Conservation (phyloP, 2,888 invertebrate genomes). For the Hirtodrosophila alboralis region DNA sequence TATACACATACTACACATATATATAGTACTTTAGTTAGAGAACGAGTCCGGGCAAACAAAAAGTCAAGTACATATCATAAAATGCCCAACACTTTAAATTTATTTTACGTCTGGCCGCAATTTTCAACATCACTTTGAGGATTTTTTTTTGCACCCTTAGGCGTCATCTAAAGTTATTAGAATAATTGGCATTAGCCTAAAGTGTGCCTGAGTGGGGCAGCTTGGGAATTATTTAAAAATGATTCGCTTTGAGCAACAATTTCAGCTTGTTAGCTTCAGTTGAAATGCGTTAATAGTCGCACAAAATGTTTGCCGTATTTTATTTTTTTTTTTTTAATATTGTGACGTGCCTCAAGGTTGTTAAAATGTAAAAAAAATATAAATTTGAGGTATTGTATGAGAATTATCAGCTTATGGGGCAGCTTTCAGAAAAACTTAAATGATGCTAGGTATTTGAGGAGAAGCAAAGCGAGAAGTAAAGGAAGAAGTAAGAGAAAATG, state of each 20-base stretch:
- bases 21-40: neutral
- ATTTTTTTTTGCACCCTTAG: conserved; percentile 2
- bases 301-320: conserved; percentile 1
- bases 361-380: too few species aligned
- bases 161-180: conserved; percentile 29
- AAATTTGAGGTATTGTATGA: conserved; percentile 4
- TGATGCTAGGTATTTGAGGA: neutral
- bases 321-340: neutral
- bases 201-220: conserved; percentile 13
- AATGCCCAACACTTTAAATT: conserved; percentile 8
- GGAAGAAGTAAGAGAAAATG: neutral
- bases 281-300: conserved; percentile 43
- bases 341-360: conserved; percentile 18
- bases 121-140: conserved; percentile 14
- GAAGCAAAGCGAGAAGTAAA: neutral
- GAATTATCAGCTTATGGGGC: conserved; percentile 1
- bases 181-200: conserved; percentile 61
- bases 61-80: conserved; percentile 11
- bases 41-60: neutral
- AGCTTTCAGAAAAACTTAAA: neutral
- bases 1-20: neutral
- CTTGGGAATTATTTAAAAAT: neutral
- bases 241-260: conserved; percentile 27
- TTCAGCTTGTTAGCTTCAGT: conserved; percentile 57
- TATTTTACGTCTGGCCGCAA: conserved; percentile 1